Evolutionary conservation across 35 echinoderm and acorn worm genomes (phyloP), one percentile per base, ranked within the genome.

Genomic region (Lytechinus pictus): DNA sequence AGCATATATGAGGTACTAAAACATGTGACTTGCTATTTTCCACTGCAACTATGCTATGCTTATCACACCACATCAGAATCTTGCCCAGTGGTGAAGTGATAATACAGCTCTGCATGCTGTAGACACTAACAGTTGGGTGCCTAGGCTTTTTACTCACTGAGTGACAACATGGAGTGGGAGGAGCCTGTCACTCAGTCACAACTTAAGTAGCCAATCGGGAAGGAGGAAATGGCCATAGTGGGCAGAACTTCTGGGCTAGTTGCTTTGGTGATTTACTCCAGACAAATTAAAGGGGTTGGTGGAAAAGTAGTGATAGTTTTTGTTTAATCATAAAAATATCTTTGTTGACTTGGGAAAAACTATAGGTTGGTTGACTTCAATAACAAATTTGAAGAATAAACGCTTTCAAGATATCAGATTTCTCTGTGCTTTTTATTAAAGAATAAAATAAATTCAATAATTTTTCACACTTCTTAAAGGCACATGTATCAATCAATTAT

Each of bases 131-230:
- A 71, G 61, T 71, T 13, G 61, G 61, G 6, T 71, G 61, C 16
- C 61, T 71, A 19, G 61, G 16, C 61, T 19, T 19, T 71, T 71
- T 71, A 71, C 61, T 71, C 12, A 21, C 14, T 71, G 61, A 71
- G 61, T 71, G 61, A 89, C 87, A 52, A 89, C 52, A 4, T 6
- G 1, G 27, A 89, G 87, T 33, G 52, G 87, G 87, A 33, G 87
- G 87, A 19, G 87, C 87, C 52, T 89, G 52, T 71, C 6, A 27
- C 28, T 89, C 87, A 89, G 87, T 33, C 87, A 89, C 9, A 89
- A 89, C 87, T 89, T 89, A 19, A 53, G 87, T 89, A 16, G 52
- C 87, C 87, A 89, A 89, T 89, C 87, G 33, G 87, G 51, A 29
- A 10, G 51, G 87, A 89, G 87, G 52, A 53, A 53, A 89, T 71